phyloP scores from a whole-genome alignment of 1,140 invertebrate genomes.

The Eulimnadia texana region DNA sequence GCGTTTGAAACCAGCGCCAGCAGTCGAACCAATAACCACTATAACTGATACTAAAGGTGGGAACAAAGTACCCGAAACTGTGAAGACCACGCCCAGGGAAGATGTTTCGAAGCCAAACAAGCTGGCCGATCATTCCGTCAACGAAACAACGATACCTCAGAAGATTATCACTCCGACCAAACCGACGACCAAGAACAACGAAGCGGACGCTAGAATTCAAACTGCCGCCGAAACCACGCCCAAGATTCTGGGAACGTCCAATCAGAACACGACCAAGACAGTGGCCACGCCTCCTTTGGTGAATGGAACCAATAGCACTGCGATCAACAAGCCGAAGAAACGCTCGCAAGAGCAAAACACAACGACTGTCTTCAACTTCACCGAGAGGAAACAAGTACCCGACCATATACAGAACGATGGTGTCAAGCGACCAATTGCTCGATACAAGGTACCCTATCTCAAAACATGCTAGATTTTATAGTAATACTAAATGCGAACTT shows the following conservation, averaged over 20 bases:
- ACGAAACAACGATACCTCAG: too few species aligned
- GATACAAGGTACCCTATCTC: constrained; percentile 22
- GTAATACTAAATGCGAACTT: too few species aligned
- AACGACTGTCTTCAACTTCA: constrained; percentile 76
- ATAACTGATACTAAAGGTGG: too few species aligned
- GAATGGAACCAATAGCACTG: constrained; percentile 35
- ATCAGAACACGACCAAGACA: too few species aligned
- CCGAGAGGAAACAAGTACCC: constrained; percentile 54
- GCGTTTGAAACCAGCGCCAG: background rate
- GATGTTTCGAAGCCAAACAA: background rate
- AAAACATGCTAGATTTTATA: too few species aligned
- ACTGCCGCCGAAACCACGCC: background rate
- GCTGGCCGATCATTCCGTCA: background rate
- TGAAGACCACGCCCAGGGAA: background rate
- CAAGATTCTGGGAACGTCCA: too few species aligned
- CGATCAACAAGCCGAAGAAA: constrained; percentile 29
- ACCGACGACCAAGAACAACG: background rate
- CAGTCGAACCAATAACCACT: too few species aligned
- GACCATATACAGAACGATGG: constrained; percentile 83
- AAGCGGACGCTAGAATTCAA: background rate
- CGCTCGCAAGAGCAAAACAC: constrained; percentile 6
- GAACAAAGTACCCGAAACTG: background rate
- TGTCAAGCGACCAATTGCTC: constrained; percentile 45
- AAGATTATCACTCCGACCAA: too few species aligned
- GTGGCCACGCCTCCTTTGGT: too few species aligned